These are phyloP conservation scores for Lithosia quadra DNA, from an alignment of 2,888 invertebrate genomes.

Conservation along the genomic window DNA sequence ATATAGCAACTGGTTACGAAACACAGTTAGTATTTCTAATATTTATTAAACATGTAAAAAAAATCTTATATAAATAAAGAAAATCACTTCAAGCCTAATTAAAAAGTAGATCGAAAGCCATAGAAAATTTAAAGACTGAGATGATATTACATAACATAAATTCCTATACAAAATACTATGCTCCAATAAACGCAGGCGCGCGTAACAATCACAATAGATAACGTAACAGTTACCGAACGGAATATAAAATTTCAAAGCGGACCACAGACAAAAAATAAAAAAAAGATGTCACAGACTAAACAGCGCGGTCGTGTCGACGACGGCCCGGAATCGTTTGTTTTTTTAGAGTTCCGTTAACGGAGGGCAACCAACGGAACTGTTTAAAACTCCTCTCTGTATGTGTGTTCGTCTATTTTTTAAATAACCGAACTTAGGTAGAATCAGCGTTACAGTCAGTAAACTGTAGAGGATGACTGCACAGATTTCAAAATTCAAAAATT, in stretches of 20 bases:
- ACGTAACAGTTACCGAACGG: slow-evolving; percentile 59
- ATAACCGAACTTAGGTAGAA: no score
- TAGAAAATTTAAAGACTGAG: background rate
- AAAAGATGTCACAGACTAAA: slow-evolving; percentile 51
- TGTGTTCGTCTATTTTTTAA: no score
- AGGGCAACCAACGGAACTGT: background rate
- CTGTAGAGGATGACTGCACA: no score
- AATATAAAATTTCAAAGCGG: slow-evolving; percentile 49
- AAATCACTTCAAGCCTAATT: background rate
- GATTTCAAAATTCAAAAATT: no score
- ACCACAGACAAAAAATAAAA: slow-evolving; percentile 49
- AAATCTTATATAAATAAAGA: background rate
- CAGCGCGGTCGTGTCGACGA: slow-evolving; percentile 47
- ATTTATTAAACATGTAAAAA: no score
- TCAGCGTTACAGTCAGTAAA: no score
- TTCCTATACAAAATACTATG: slow-evolving; percentile 23
- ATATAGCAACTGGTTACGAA: no score
- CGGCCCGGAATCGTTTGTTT: slow-evolving; percentile 28
- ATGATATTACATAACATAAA: slow-evolving; percentile 13
- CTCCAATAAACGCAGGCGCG: slow-evolving; percentile 40
- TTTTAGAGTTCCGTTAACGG: slow-evolving; percentile 16
- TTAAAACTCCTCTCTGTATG: background rate
- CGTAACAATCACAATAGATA: slow-evolving; percentile 55
- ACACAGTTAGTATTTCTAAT: no score
- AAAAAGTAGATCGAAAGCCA: background rate